Evolutionary conservation across 2,113 vertebrate species (phyloP).

Genomic region (Physeter macrocephalus): DNA sequence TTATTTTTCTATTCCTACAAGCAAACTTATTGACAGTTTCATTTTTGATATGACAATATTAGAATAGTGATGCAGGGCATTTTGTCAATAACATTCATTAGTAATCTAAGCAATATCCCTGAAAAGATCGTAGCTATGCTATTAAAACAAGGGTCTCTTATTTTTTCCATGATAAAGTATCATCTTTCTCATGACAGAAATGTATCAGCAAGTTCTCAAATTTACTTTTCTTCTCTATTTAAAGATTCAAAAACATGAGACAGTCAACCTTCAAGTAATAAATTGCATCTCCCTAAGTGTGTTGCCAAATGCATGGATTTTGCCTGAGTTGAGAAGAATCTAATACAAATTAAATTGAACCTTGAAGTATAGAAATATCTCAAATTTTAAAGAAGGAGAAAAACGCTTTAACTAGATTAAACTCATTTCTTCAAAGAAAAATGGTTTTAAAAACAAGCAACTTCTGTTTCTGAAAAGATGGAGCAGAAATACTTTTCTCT

Average conservation of each 20-base stretch:
- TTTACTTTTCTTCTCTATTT: constrained; percentile 11
- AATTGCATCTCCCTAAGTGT: neutral
- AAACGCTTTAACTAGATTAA: neutral
- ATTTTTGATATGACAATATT: neutral
- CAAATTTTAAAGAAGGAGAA: neutral
- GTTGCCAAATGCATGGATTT: neutral
- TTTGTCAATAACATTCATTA: neutral
- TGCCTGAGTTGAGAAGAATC: neutral
- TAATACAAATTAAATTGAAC: neutral
- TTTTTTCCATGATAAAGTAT: neutral
- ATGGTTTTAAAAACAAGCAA: neutral
- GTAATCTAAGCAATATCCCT: neutral
- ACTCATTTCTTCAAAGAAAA: constrained; percentile 34
- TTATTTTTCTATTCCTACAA: neutral
- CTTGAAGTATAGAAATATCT: neutral
- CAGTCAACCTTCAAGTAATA: constrained; percentile 5
- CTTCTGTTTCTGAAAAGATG: neutral
- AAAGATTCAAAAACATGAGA: neutral
- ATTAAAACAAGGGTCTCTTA: neutral
- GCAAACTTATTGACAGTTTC: constrained; percentile 17
- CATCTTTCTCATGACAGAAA: neutral
- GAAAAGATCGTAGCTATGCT: neutral
- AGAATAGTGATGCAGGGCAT: neutral
- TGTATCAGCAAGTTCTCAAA: neutral
- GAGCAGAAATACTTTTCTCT: neutral